Conservation (phyloP, 2,888 invertebrate genomes). For the Mycalesis mineus region DNA sequence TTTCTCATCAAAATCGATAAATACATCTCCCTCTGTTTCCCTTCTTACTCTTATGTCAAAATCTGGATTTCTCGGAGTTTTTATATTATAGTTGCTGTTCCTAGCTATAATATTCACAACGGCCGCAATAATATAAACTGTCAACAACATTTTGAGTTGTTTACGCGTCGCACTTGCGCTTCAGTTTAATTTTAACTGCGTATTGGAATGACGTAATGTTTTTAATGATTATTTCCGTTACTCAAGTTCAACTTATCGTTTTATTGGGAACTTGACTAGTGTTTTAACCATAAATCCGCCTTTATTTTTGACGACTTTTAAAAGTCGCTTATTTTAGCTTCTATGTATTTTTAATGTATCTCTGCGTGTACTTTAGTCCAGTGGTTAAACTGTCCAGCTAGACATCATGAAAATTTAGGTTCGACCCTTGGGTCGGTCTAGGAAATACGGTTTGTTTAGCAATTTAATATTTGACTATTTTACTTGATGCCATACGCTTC, state of each 20-base stretch:
- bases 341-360: too few species aligned
- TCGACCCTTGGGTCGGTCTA: too few species aligned
- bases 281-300: background rate
- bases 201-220: background rate
- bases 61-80: slow-evolving; percentile 10
- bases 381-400: too few species aligned
- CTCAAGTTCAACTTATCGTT: background rate
- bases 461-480: too few species aligned
- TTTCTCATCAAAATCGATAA: background rate
- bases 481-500: too few species aligned
- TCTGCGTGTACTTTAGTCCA: too few species aligned
- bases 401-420: too few species aligned
- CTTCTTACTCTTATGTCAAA: slow-evolving; percentile 22
- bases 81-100: slow-evolving; percentile 23
- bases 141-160: slow-evolving; percentile 16
- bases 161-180: background rate
- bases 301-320: too few species aligned
- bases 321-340: too few species aligned
- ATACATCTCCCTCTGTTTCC: slow-evolving; percentile 38
- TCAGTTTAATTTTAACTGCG: background rate
- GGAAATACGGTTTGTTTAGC: too few species aligned
- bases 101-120: slow-evolving; percentile 21
- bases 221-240: background rate
- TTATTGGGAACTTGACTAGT: background rate
- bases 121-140: slow-evolving; percentile 5